These are phyloP conservation scores for Steatocranus sp. DNA, from an alignment of 2,797 vertebrate species.

Conservation along the genomic window DNA sequence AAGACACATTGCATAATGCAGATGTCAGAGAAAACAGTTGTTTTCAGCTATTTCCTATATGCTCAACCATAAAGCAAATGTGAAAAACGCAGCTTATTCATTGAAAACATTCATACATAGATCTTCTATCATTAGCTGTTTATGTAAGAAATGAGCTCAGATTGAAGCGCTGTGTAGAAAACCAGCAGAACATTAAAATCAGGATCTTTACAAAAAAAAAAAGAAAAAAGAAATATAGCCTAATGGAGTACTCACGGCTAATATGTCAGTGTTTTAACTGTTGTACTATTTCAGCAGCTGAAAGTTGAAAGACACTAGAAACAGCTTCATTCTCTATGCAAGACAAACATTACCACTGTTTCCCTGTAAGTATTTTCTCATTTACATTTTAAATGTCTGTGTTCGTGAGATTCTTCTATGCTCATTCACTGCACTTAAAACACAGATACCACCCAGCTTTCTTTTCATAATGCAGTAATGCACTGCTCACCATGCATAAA, in stretches of 20 bases:
- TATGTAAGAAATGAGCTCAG: not conserved
- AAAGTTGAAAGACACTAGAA: slow-evolving; percentile 12
- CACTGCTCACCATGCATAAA: not conserved
- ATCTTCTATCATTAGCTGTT: not conserved
- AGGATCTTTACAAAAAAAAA: not conserved
- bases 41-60: not conserved
- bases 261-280: slow-evolving; percentile 12
- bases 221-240: not conserved
- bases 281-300: slow-evolving; percentile 23
- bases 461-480: not conserved
- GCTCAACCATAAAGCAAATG: not conserved
- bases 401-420: not conserved
- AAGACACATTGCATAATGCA: slow-evolving; percentile 26
- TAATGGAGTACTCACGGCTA: not conserved
- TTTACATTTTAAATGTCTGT: not conserved
- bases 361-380: not conserved
- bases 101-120: not conserved
- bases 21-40: slow-evolving; percentile 5
- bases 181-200: not conserved
- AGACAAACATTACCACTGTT: not conserved
- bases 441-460: not conserved
- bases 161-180: not conserved
- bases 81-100: not conserved
- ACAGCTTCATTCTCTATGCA: slow-evolving; percentile 3
- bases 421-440: not conserved